Evolutionary conservation across 2,888 invertebrate genomes (phyloP), one percentile per base, ranked within the genome.

Genomic region (Tethea ocularis): DNA sequence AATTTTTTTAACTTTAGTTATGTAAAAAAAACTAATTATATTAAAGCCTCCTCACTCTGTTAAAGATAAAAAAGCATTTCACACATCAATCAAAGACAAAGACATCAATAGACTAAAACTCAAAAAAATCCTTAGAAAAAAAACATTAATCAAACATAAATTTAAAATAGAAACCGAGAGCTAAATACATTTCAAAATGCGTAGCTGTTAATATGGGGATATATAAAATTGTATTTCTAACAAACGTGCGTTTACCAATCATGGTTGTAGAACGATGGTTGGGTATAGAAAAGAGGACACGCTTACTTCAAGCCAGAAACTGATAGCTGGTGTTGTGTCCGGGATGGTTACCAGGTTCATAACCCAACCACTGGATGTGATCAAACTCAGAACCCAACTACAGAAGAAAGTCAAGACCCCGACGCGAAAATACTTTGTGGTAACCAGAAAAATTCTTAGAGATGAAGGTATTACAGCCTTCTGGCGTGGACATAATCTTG

Each of bases 401-500:
- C 94, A 96, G 22, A 97, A 97, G 79, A 93, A 91, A 63, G 46
- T 59, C 0, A 15, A 57, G 0, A 95, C 58, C 2, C 70, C 57
- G 11, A 59, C 61, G 0, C 64, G 54, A 2, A 67, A 69, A 4
- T 72, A 79, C 56, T 87, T 97, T 24, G 97, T 97, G 77, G 96
- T 97, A 0, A 83, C 95, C 0, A 81, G 78, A 15, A 89, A 94
- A 36, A 98, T 99, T 59, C 82, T 95, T 0, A 91, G 84, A 56
- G 98, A 99, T 78, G 99, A 98, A 94, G 97, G 98, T 0, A 3
- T 96, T 0, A 78, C 79, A 1, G 98, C 98, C 0, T 95, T 99
- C 65, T 99, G 98, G 98, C 98, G 99, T 78, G 99, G 99, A 0
- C 99, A 99, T 84, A 92, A 96, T 65, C 96, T 99, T 11, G 99